Percentiles rank a stretch among this genome's conserved stretches.
phyloP scores from a whole-genome alignment of 2,113 vertebrate species.

The Hypocryptadius cinnamomeus region DNA sequence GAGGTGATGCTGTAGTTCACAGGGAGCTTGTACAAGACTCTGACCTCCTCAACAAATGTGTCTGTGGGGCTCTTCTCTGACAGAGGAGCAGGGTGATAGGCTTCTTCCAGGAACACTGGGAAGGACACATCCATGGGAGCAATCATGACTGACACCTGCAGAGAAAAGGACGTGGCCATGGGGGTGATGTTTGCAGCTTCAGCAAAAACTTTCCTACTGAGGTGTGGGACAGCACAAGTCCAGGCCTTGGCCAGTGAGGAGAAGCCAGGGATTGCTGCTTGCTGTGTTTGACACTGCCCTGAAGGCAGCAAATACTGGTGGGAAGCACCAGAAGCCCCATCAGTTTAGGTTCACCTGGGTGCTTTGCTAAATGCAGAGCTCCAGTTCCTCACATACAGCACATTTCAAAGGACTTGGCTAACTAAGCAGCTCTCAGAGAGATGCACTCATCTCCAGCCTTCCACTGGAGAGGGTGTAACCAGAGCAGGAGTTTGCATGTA shows the following conservation, averaged over 20 bases:
- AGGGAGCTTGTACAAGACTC: not conserved
- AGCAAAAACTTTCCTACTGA: not conserved
- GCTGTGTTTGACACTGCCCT: not conserved
- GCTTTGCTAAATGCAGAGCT: not conserved
- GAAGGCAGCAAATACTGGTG: not conserved
- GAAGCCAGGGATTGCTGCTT: not conserved
- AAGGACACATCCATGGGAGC: not conserved
- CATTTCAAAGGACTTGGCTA: not conserved
- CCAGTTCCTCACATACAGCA: not conserved
- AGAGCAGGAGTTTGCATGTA: not conserved
- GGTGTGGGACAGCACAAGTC: not conserved
- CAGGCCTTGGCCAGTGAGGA: not conserved
- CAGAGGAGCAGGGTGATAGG: slow-evolving; percentile 33
- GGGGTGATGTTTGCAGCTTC: not conserved
- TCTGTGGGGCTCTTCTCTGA: not conserved
- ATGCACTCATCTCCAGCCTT: not conserved
- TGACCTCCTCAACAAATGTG: not conserved
- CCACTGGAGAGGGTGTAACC: not conserved
- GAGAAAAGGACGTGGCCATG: not conserved
- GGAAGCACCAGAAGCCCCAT: not conserved
- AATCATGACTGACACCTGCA: slow-evolving; percentile 33
- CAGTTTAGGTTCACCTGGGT: not conserved
- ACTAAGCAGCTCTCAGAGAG: not conserved
- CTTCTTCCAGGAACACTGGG: slow-evolving; percentile 17
- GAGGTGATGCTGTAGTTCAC: slow-evolving; percentile 19